Evolutionary conservation across 2,797 vertebrate genomes (phyloP).

Genomic region (Poecile montanus): DNA sequence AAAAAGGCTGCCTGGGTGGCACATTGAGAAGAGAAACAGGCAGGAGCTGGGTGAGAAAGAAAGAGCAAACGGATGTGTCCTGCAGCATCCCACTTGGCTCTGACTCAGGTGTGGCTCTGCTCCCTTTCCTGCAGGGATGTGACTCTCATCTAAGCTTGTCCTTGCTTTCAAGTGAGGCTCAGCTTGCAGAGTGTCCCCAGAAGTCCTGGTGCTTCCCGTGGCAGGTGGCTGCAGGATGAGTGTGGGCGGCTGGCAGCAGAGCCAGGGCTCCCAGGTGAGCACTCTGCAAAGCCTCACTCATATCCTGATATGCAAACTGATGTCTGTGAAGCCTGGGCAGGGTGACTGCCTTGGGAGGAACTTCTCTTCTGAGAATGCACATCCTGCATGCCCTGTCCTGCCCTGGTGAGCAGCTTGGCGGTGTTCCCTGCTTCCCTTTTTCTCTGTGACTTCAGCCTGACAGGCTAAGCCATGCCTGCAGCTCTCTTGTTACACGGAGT

Average conservation of each 20-base stretch:
- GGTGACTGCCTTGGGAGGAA: neutral
- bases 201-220: neutral
- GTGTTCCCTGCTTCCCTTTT: neutral
- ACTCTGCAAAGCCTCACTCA: accelerated
- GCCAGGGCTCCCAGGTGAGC: neutral
- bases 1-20: neutral
- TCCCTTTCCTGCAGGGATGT: neutral
- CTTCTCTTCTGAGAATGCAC: neutral
- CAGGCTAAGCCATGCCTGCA: neutral
- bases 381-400: accelerated
- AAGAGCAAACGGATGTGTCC: neutral
- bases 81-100: neutral
- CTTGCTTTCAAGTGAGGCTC: neutral
- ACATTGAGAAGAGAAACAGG: neutral
- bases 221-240: neutral
- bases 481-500: neutral
- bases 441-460: neutral
- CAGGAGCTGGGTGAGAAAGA: neutral
- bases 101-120: neutral
- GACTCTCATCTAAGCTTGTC: neutral
- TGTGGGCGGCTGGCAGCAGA: neutral
- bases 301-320: neutral
- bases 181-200: neutral
- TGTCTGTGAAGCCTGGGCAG: neutral
- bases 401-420: accelerated